Evolutionary conservation across 2,888 invertebrate species (phyloP).

Genomic region (Limnephilus marmoratus): DNA sequence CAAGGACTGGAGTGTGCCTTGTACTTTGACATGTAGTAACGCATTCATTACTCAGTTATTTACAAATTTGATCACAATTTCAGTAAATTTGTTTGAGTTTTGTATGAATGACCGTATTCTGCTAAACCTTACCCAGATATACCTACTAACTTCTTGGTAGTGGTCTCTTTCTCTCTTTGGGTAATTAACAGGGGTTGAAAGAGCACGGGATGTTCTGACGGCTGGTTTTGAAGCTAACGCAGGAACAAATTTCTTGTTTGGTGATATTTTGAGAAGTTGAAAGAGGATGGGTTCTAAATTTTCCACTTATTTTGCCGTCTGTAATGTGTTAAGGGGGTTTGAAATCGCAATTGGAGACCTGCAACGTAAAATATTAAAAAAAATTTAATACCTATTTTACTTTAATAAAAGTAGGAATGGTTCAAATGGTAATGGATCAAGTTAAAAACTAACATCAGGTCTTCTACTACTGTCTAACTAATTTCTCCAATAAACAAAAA

Average conservation of each 20-base stretch:
- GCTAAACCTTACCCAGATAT: not conserved
- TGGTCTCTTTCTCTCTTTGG: conserved; percentile 27
- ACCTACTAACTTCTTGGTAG: not conserved
- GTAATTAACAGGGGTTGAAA: conserved; percentile 11
- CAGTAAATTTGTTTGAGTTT: not conserved
- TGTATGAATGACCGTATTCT: not conserved
- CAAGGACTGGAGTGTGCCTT: no score
- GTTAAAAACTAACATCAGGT: no score
- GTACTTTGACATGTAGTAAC: no score
- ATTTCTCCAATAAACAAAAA: no score
- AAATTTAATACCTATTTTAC: not conserved
- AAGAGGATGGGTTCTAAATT: conserved; percentile 60
- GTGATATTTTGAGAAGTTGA: conserved; percentile 62
- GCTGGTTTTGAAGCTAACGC: conserved; percentile 25
- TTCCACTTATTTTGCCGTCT: conserved; percentile 66
- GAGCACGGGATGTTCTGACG: conserved; percentile 40
- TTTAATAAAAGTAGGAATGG: no score
- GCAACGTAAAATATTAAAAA: conserved; percentile 28
- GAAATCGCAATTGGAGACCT: conserved; percentile 42
- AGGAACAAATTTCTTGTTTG: conserved; percentile 56
- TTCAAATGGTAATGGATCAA: no score
- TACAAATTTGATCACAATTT: not conserved
- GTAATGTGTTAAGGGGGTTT: conserved; percentile 61
- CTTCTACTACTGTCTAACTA: no score
- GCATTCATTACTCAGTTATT: no score